Percentiles rank a stretch among this genome's conserved stretches.
Conservation (phyloP, 2,888 invertebrate genomes). For the Rhagonycha fulva region DNA sequence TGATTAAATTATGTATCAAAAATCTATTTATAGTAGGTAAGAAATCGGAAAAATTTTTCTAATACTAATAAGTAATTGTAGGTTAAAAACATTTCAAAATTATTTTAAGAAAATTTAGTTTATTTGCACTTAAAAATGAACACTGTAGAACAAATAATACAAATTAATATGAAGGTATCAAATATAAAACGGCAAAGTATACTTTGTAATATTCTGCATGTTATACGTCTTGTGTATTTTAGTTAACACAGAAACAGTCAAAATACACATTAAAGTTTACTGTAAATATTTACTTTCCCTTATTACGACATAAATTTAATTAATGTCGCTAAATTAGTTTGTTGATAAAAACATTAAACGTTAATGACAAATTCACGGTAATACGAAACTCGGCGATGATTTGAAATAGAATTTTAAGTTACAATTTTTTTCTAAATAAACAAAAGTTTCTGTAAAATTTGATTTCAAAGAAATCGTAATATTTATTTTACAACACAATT, state of each 20-base stretch:
- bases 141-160: neutral
- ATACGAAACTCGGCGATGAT: neutral
- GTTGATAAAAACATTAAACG: neutral
- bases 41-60: neutral
- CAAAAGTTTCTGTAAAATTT: neutral
- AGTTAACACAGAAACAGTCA: neutral
- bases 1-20: neutral
- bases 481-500: too few species aligned
- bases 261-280: neutral
- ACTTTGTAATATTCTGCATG: neutral
- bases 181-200: neutral
- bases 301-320: neutral
- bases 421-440: neutral
- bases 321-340: neutral
- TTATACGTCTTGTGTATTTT: constrained; percentile 1
- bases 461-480: too few species aligned
- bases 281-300: neutral
- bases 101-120: neutral
- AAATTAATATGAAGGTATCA: neutral
- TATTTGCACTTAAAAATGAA: neutral
- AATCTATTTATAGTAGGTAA: neutral
- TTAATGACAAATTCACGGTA: neutral
- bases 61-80: neutral
- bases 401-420: neutral
- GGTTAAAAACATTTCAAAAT: neutral